Evolutionary conservation across 2,113 vertebrate genomes (phyloP).

Genomic region (Callipepla squamata): DNA sequence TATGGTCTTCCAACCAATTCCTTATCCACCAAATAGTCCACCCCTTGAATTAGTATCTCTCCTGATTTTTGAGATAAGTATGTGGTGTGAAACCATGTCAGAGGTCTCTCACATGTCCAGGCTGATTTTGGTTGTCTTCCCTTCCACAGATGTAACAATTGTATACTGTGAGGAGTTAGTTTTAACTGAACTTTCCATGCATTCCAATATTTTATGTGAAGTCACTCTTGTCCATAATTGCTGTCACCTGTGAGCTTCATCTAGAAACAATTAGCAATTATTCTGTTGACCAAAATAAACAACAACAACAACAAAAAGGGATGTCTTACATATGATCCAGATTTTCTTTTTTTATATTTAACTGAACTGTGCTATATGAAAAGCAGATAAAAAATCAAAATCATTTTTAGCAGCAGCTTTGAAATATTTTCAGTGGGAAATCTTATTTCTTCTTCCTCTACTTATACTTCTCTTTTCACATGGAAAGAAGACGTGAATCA

Average conservation of each 20-base stretch:
- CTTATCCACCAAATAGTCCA: too few relatives aligned
- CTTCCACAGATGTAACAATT: neutral
- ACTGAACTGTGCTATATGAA: neutral
- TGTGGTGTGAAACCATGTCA: too few relatives aligned
- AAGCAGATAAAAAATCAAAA: neutral
- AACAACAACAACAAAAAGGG: too few relatives aligned
- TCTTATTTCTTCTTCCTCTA: neutral
- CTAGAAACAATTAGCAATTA: neutral
- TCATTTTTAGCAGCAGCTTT: neutral
- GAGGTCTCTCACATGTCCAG: too few relatives aligned
- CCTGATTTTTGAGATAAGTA: too few relatives aligned
- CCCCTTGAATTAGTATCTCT: too few relatives aligned
- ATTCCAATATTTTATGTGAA: neutral
- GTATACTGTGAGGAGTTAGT: neutral
- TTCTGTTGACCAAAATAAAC: neutral
- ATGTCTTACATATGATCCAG: neutral
- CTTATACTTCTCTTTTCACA: neutral
- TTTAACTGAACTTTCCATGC: neutral
- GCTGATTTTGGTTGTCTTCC: too few relatives aligned
- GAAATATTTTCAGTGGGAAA: neutral
- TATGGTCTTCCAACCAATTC: too few relatives aligned
- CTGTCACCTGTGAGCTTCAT: neutral
- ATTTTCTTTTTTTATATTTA: neutral
- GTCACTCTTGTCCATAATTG: neutral
- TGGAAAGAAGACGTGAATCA: slow-evolving; percentile 16